phyloP scores from a whole-genome alignment of 2,797 vertebrate genomes.

The Morus bassanus region DNA sequence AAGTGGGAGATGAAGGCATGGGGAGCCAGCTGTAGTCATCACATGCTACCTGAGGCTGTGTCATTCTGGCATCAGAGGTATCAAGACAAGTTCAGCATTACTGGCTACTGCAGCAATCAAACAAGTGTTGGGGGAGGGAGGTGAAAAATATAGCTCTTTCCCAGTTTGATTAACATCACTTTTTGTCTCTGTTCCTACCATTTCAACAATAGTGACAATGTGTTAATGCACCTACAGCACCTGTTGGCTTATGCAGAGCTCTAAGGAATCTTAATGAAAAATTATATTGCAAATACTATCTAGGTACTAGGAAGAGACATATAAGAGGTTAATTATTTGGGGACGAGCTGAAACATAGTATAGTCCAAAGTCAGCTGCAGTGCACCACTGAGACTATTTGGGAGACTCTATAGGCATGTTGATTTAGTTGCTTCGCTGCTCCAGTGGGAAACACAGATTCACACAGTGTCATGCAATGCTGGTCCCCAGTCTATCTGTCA shows the following conservation, averaged over 20 bases:
- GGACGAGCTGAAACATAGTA: not conserved
- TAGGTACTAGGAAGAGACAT: not conserved
- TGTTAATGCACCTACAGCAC: not conserved
- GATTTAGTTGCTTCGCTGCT: slow-evolving; percentile 38
- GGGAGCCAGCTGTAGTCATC: not conserved
- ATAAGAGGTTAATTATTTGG: slow-evolving; percentile 12
- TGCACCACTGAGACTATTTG: not conserved
- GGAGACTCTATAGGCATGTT: not conserved
- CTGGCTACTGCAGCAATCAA: not conserved
- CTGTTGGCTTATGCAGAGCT: not conserved
- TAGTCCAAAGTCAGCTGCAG: slow-evolving; percentile 2
- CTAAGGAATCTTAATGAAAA: not conserved
- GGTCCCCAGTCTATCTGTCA: not conserved
- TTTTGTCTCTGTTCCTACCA: not conserved
- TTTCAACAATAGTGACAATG: rapidly evolving
- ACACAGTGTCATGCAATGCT: slow-evolving; percentile 15
- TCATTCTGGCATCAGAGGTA: not conserved
- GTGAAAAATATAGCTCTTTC: not conserved
- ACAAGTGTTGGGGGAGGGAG: not conserved
- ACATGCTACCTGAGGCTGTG: not conserved
- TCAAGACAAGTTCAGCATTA: not conserved
- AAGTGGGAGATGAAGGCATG: not conserved
- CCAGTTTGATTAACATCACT: not conserved
- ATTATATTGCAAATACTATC: not conserved
- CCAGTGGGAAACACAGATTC: slow-evolving; percentile 35